Base-by-base conservation (phyloP, 1,140 invertebrate genomes). In the Eupeodes corollae region DNA sequence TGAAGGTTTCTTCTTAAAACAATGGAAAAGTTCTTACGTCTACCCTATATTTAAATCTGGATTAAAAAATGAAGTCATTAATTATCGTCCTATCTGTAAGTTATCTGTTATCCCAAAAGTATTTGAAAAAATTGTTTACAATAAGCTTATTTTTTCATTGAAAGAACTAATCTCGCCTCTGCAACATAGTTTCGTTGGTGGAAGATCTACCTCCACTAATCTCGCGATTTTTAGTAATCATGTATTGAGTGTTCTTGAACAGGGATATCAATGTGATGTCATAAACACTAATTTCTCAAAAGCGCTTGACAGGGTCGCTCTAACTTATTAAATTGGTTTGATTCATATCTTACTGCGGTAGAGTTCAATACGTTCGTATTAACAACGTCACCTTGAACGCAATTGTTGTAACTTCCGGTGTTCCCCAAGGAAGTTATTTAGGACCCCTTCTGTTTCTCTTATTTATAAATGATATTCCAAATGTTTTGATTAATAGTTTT, bases 281-380 rank as follows among this genome's bases (percentile, higher is more conserved):
- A 46, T 59, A 6, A 60, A 65, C 35, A 60, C 59, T 3, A 59
- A 66, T 46, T 56, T 63, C 18, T 51, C 53, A 0, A 65, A 65
- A 38, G 58, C 56, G 6, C 64, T 68, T 46, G 58, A 68, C 34
- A 55, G 49, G 42, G 53, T 63, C 43, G 47, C 42, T 51, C 58
- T 11, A 32, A 48, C 19, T 21, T 63, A 15, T 46, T 51, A 32
- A 42, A 44, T 32, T 63, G 57, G 58, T 46, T 59, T 31, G 39
- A 40, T 1, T 56, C 52, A 16, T 61, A 58, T 44, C 47, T 64
- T 19, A 40, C 37, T n/a, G n/a, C n/a, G 51, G 54, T 37, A 40
- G 56, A 39, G 49, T 41, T 6, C 55, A 60, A 47, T 52, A 46
- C 19, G 52, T 62, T 6, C 54, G 53, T 30, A 46, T 60, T 12